Base-by-base conservation (phyloP, 1,140 invertebrate genomes). In the Nephila pilipes region DNA sequence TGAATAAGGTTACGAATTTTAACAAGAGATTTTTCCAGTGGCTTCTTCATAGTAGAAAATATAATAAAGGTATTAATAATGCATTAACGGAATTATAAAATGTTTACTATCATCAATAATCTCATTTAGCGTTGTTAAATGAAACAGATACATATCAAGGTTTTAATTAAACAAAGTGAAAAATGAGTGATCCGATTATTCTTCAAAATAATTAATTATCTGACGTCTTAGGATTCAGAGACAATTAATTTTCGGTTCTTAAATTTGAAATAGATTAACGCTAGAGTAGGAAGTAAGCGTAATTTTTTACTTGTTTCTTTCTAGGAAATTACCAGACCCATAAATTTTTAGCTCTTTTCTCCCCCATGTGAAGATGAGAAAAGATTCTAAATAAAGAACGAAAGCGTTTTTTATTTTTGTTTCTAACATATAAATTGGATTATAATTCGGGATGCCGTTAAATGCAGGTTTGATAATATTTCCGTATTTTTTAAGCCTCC, bases 111-210 rank as follows among this genome's bases (percentile, higher is more conserved):
- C 81, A 92, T 92, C 85, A 75, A 57, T 87, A 92, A 92, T 85
- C 91, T 79, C 18, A 75, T 92, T 92, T 92, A 90, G 69, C 55
- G 63, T 79, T 87, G 83, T 87, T 85, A 87, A 87, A 92, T 65
- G 91, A 87, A 92, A 87, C 91, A 92, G 91, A 92, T 92, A 85
- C 91, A 87, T 58, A 87, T 87, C 81, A 75, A 87, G 63, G 22
- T 46, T 92, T 92, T 85, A 87, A 92, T 85, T 92, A 92, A 92
- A 85, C 81, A 92, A 92, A 92, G 87, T 92, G 91, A 92, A 92
- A 92, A 92, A 92, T 92, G 91, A 79, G 36, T 87, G 63, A 92
- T 92, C 81, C 63, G 81, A 92, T 92, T 92, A 92, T 92, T 87
- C 38, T 38, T 75, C 60, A 92, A 92, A 92, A 87, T 92, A 87